Conservation (phyloP, 1,140 invertebrate species). For the Drosophila hydei region DNA sequence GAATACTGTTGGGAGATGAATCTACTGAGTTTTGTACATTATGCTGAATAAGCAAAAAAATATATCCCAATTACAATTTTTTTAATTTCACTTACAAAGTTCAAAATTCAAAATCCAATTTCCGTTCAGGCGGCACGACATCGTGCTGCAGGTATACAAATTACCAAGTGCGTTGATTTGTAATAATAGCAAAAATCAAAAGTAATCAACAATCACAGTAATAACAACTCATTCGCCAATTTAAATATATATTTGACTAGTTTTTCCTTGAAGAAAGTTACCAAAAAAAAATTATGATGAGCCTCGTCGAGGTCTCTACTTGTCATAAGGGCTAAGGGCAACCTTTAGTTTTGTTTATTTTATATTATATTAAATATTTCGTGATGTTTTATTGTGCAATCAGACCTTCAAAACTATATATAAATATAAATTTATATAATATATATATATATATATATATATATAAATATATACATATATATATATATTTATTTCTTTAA, state of each 20-base stretch:
- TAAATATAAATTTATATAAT: constrained; percentile 10
- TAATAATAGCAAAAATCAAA: constrained; percentile 41
- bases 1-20: constrained; percentile 13
- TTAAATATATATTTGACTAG: constrained; percentile 34
- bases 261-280: constrained; percentile 72
- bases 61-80: too few species aligned
- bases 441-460: too few species aligned
- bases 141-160: constrained; percentile 71
- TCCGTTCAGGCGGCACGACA: constrained; percentile 52
- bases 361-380: constrained; percentile 57
- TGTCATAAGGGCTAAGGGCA: constrained; percentile 5
- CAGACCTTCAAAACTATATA: constrained; percentile 35
- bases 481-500: constrained; percentile 19
- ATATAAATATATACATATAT: too few species aligned
- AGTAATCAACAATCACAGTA: constrained; percentile 35
- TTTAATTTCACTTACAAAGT: constrained; percentile 24
- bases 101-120: constrained; percentile 37
- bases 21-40: constrained; percentile 3
- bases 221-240: constrained; percentile 29
- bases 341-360: constrained; percentile 25
- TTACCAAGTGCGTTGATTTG: constrained; percentile 61
- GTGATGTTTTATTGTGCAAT: constrained; percentile 55
- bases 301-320: constrained; percentile 51
- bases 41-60: neutral
- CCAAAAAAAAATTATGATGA: constrained; percentile 32